These are phyloP conservation scores for Cydia splendana DNA, from an alignment of 1,140 invertebrate species.

Conservation along the genomic window DNA sequence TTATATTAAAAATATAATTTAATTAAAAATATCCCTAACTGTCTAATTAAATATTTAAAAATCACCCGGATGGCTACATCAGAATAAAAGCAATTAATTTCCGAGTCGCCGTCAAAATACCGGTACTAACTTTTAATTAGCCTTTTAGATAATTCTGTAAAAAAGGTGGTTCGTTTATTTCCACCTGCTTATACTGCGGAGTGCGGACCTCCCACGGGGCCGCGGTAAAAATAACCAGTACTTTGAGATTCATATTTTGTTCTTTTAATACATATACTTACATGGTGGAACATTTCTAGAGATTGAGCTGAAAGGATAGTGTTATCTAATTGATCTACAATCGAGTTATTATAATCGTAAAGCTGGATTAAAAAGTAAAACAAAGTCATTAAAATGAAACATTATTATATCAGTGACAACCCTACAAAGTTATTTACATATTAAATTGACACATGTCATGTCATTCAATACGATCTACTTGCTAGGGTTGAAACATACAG, in stretches of 20 bases:
- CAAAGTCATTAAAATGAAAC: no score
- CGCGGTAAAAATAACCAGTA: not conserved
- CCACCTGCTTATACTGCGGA: conserved; percentile 3
- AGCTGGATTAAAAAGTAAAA: no score
- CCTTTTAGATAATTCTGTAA: conserved; percentile 8
- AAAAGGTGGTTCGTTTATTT: not conserved
- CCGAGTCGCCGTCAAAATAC: not conserved
- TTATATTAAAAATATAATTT: not conserved
- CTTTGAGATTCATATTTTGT: not conserved
- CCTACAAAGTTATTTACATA: no score
- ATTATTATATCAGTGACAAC: no score
- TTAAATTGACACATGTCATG: no score
- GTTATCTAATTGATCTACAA: no score
- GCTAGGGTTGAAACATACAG: no score
- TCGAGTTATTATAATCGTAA: no score
- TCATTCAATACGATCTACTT: no score
- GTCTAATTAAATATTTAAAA: not conserved
- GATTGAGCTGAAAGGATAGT: no score
- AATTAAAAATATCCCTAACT: not conserved
- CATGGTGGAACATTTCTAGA: no score
- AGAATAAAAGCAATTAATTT: not conserved
- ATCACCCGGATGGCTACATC: not conserved
- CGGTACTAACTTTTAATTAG: conserved; percentile 10
- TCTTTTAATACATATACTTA: no score
- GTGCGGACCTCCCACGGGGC: not conserved